These are phyloP conservation scores for Autographa gamma DNA, from an alignment of 2,888 invertebrate genomes.

Conservation along the genomic window DNA sequence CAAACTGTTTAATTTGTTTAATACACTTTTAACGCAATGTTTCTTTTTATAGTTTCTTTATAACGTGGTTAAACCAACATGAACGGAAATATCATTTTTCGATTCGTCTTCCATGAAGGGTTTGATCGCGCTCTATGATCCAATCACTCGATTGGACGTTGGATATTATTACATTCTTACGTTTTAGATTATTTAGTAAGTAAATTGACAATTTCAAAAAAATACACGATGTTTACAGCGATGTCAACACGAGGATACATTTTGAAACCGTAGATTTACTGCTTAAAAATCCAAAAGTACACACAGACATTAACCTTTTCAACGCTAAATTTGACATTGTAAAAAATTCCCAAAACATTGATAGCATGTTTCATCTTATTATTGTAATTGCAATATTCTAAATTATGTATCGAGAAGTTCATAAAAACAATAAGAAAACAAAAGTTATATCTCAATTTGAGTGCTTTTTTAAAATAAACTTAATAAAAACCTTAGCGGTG, in stretches of 20 bases:
- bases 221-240: slow-evolving; percentile 38
- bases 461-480: slow-evolving; percentile 40
- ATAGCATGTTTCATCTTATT: slow-evolving; percentile 40
- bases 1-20: slow-evolving; percentile 4
- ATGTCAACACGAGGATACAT: slow-evolving; percentile 44
- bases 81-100: neutral
- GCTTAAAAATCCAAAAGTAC: slow-evolving; percentile 53
- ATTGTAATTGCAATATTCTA: slow-evolving; percentile 47
- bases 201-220: slow-evolving; percentile 56
- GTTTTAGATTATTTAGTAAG: slow-evolving; percentile 49
- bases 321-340: slow-evolving; percentile 38
- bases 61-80: neutral
- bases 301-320: slow-evolving; percentile 30
- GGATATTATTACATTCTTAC: slow-evolving; percentile 28
- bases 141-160: slow-evolving; percentile 53
- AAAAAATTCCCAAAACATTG: slow-evolving; percentile 51
- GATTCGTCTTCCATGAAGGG: neutral
- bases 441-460: slow-evolving; percentile 48
- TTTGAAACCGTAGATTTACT: slow-evolving; percentile 57
- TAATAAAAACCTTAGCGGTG: slow-evolving; percentile 22
- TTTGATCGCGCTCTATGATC: slow-evolving; percentile 34
- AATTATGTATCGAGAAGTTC: slow-evolving; percentile 40
- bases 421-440: slow-evolving; percentile 51
- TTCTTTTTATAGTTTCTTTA: neutral
- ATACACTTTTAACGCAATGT: neutral